Percentiles rank a stretch among this genome's conserved stretches.
Conservation (phyloP, 2,797 vertebrate species). For the Lepus townsendii region DNA sequence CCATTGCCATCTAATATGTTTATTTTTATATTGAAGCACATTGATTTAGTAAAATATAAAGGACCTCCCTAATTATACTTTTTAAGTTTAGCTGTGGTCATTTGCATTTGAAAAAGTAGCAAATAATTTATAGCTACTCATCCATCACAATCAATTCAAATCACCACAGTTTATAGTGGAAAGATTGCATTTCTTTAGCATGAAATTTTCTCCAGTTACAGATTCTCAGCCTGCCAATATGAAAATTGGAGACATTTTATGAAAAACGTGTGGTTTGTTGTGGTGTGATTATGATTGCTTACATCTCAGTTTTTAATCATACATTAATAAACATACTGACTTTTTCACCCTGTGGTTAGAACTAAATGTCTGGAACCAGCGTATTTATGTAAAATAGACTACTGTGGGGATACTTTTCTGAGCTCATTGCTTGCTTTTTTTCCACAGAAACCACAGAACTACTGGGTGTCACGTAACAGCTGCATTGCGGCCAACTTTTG, state of each 20-base stretch:
- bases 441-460: conserved; percentile 63
- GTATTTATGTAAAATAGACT: conserved; percentile 46
- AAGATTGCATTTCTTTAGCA: conserved; percentile 47
- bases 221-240: not conserved
- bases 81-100: not conserved
- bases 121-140: not conserved
- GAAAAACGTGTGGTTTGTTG: conserved; percentile 58
- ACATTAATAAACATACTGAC: conserved; percentile 26
- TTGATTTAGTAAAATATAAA: not conserved
- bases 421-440: conserved; percentile 61
- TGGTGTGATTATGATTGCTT: conserved; percentile 54
- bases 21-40: conserved; percentile 43
- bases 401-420: conserved; percentile 26
- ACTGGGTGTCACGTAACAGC: conserved; percentile 10
- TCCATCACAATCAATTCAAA: conserved; percentile 1
- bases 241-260: conserved; percentile 59
- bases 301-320: conserved; percentile 47
- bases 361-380: not conserved
- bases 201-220: conserved; percentile 41
- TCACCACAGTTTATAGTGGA: conserved; percentile 35
- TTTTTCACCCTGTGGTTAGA: conserved; percentile 39
- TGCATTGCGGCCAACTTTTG: conserved; percentile 1
- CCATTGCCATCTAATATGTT: not conserved
- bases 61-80: not conserved
- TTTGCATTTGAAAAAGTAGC: conserved; percentile 40